Base-by-base conservation (phyloP, 1,140 invertebrate genomes). In the Drosophila punjabiensis region DNA sequence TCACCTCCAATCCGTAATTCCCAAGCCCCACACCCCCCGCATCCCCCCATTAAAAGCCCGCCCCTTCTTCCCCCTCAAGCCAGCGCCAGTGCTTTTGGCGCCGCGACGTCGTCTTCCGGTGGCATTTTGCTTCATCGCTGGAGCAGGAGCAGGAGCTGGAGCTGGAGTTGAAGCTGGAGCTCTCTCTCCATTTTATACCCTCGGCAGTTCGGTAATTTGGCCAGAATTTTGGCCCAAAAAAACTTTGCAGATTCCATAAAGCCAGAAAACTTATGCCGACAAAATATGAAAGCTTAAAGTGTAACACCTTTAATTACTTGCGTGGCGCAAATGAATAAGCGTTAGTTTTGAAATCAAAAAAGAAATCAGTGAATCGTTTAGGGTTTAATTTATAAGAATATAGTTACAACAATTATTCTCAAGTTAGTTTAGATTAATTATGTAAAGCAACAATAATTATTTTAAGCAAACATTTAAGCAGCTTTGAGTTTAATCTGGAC, bases 21-120 rank as follows among this genome's bases (percentile, higher is more conserved):
- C 50, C 50, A 37, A 24, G 24, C 14, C 18, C n/a, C 41, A 33
- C 20, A 0, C 28, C 1, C n/a, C 32, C 14, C 16, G 11, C 7
- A 18, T 0, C 18, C 45, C 45, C 30, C 53, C 32, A n/a, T 30
- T 59, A 41, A 58, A 39, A 58, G 32, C 5, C 43, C 32, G 1
- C 24, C 6, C 10, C 3, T 13, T 48, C 45, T 14, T 28, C 3
- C n/a, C 61, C 45, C 14, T 28, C 32, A 64, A n/a, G 16, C 13
- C 45, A 9, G 35, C 28, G 47, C 28, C 53, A 56, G 3, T 43
- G 37, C 47, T 59, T 48, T 70, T 20, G 69, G 63, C 73, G 75
- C 56, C 75, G 56, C 76, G 76, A 69, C 84, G 79, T 71, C 82
- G 83, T 74, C 83, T 88, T 87, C 84, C 83, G 84, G 80, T 81